These are phyloP conservation scores for Agrochola litura DNA, from an alignment of 2,888 invertebrate genomes.

Conservation along the genomic window DNA sequence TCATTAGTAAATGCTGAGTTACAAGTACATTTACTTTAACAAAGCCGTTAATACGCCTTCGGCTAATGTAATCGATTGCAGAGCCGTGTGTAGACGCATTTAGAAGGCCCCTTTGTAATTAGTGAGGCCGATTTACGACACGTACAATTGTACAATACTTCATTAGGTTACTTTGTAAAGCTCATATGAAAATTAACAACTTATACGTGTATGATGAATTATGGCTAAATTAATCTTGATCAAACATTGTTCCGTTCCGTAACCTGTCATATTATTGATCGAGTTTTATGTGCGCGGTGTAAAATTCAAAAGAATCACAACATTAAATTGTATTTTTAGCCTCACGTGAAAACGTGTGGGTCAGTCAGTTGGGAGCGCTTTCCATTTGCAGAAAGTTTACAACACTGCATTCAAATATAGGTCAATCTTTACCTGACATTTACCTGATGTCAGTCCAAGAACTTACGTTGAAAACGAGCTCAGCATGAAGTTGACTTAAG, in stretches of 20 bases:
- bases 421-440: conserved; percentile 35
- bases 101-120: conserved; percentile 46
- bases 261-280: neutral
- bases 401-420: conserved; percentile 49
- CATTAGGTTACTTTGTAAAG: conserved; percentile 18
- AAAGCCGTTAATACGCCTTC: conserved; percentile 46
- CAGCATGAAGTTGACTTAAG: conserved; percentile 16
- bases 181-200: conserved; percentile 3
- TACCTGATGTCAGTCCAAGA: conserved; percentile 10
- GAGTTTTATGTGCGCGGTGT: neutral
- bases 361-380: conserved; percentile 25
- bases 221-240: neutral
- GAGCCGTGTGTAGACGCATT: conserved; percentile 40
- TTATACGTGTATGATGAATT: too few species aligned
- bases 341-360: conserved; percentile 9
- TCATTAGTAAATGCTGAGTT: conserved; percentile 39
- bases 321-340: conserved; percentile 13
- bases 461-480: conserved; percentile 30
- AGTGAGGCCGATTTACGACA: conserved; percentile 31
- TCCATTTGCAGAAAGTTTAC: conserved; percentile 28
- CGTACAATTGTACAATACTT: conserved; percentile 20
- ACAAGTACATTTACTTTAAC: conserved; percentile 40
- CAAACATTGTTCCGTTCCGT: neutral
- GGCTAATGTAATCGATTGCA: conserved; percentile 55
- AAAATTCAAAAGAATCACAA: conserved; percentile 6